Evolutionary conservation across 2,888 invertebrate species (phyloP), one percentile per base, ranked within the genome.

Genomic region (Piscicola geometra): DNA sequence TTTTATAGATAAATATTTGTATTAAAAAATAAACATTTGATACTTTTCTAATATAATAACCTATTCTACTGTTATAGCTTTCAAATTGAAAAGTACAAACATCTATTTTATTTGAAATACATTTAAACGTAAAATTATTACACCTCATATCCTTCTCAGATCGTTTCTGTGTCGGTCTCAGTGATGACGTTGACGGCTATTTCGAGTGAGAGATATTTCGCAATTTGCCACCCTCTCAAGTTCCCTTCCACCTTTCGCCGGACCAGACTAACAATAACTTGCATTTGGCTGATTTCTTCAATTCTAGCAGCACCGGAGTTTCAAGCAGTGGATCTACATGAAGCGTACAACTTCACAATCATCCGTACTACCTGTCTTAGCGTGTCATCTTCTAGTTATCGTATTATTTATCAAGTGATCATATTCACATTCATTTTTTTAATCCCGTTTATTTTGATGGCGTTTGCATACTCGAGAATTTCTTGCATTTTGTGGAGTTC

Each of bases 141-240:
- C 50, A 15, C 21, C 50, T 47, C 50, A 47, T 21, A 47, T 2
- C 32, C 15, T 21, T 50, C 3, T 1, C 78, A 81, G 81, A 79
- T 76, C 9, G 79, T 94, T 21, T 93, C 93, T 0, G 93, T 96
- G 79, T 91, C 92, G 33, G 94, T 95, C 79, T 94, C 94, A 1
- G 92, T 96, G 67, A 87, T 94, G 82, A 94, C 94, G 5, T 87
- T 96, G 82, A 92, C 93, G 28, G 93, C 92, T 87, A 95, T 95
- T 86, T 93, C 94, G 0, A 89, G 94, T 82, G 95, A 96, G 86
- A 90, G 95, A 81, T 95, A 93, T 93, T 93, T 93, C 87, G 95
- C 95, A 81, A 94, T 95, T 84, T 94, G 93, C 86, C 91, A 91
- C 85, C 94, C 94, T 2, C 88, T 94, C 80, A 90, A 90, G 85